Base-by-base conservation (phyloP, 2,113 vertebrate genomes). In the Dasyornis broadbenti region DNA sequence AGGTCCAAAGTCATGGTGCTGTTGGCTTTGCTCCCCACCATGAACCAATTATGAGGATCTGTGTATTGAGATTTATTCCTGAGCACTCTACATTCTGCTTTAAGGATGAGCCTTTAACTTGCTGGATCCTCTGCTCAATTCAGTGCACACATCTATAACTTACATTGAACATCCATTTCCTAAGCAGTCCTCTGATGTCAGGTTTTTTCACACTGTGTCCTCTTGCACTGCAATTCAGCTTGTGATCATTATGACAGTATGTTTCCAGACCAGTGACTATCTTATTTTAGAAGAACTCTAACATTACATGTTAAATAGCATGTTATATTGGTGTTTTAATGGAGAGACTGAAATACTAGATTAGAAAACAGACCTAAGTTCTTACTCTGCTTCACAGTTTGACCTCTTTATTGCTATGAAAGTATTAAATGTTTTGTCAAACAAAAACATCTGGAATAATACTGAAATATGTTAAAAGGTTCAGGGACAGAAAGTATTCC, bases 111-210 rank as follows among this genome's bases (percentile, higher is more conserved):
- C 63, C 31, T 76, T 79, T 7, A 72, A n/a, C 13, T 72, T 40
- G 6, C 0, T 1, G 3, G 7, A 15, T 64, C 9, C 20, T 85
- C 57, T 73, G 1, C 54, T 81, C 68, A 65, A 15, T 45, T 76
- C 1, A 0, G 1, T 60, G 40, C 13, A 31, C 24, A 5, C 8
- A 37, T 70, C 33, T 44, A 0, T 39, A 39, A 30, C 52, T 47
- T 47, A 0, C 0, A 7, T 1, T 61, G 70, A 73, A 11, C 23
- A 7, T 13, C 21, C 4, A 5, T 56, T 84, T 69, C 60, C 54
- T 27, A 9, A 52, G 54, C 54, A 70, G 27, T 45, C 6, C 19
- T 88, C 24, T 65, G 31, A 28, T 21, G 24, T 11, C 52, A 63
- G 47, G 4, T 7, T 72, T 61, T 68, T 61, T 66, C 50, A 24